Conservation (phyloP, 2,113 vertebrate species). For the cattle (Bos taurus) region ARS-UCD2.0 NC_037338.1:94691501-94692000, state of each 20-base stretch:
- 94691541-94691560: not conserved
- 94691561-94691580: not conserved
- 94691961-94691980: slow-evolving; percentile 52
- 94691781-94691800: not conserved
- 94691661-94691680: not conserved
- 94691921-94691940: not conserved
- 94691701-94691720: not conserved
- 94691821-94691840: not conserved
- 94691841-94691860: not conserved
- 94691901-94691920: slow-evolving; percentile 23
- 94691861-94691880: not conserved
- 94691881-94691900: slow-evolving; percentile 45
- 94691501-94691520: not conserved
- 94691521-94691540: slow-evolving; percentile 23
- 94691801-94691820: not conserved
- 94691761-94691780: not conserved
- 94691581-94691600: not conserved
- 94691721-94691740: not conserved
- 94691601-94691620: not conserved
- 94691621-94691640: not conserved
- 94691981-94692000: slow-evolving; percentile 54
- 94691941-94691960: slow-evolving; percentile 27
- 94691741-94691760: slow-evolving; percentile 2
- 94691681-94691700: not conserved
- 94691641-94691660: not conserved